Conservation (phyloP, 2,113 vertebrate genomes). For the Beaufortia kweichowensis region DNA sequence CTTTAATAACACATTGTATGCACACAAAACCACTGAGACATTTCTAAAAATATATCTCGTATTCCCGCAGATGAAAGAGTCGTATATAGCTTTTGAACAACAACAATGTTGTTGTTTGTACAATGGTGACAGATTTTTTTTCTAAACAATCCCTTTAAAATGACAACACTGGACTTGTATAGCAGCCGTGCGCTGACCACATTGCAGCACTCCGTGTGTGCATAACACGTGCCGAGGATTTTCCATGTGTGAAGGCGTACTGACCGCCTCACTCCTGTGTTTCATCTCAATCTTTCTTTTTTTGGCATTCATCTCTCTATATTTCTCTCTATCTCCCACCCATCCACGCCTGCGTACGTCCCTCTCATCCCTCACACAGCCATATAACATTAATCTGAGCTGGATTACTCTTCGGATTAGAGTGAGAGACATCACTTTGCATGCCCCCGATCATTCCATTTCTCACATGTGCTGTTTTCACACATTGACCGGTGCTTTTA, state of each 20-base stretch:
- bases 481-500: not conserved
- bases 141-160: not conserved
- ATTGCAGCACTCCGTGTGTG: not conserved
- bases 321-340: conserved; percentile 40
- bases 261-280: conserved; percentile 44
- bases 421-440: conserved; percentile 68
- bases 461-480: not conserved
- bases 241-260: conserved; percentile 25
- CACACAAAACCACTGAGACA: too few species aligned
- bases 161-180: not conserved
- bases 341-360: not conserved
- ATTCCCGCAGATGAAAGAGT: too few species aligned
- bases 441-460: conserved; percentile 31
- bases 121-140: too few species aligned
- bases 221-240: not conserved
- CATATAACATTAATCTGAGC: conserved; percentile 75
- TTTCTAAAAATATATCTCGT: too few species aligned
- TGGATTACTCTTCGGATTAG: conserved; percentile 80
- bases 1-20: too few species aligned
- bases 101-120: too few species aligned
- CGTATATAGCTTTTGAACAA: too few species aligned
- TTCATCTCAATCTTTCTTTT: conserved; percentile 43
- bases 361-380: conserved; percentile 47
- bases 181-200: not conserved
- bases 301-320: conserved; percentile 56